Base-by-base conservation (phyloP, 2,888 invertebrate genomes). In the Euzetes globulus region DNA sequence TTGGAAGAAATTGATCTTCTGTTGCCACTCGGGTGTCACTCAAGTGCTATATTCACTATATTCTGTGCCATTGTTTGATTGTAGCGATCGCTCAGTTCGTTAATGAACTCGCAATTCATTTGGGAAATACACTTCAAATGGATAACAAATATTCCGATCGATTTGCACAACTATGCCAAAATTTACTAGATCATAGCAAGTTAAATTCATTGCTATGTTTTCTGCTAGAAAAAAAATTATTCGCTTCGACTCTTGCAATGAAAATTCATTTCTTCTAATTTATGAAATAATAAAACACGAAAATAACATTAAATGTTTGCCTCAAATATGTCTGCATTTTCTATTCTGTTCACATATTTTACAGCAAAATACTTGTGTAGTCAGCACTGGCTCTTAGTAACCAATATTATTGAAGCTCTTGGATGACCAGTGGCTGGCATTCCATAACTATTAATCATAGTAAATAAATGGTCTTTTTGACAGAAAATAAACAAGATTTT, bases 41-140 rank as follows among this genome's bases (percentile, higher is more conserved):
- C 33, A 33, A 33, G 5, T 33, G 33, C 7, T 33, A 33, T 33
- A 33, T 33, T 33, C 33, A 33, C 33, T 33, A 4, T 33, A 33
- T 33, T 33, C 33, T 52, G 52, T 19, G 52, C 52, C 19, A 52
- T 52, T 52, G 52, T 52, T 52, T 52, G 52, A 52, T 52, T 52
- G 52, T 6, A 52, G 19, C 19, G 33, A n/a, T 19, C 19, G 52
- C 52, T 52, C 52, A 52, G 19, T 52, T 52, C 52, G 52, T 19
- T 52, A 52, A 52, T 52, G 52, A 52, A 52, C 52, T 52, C 33
- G 52, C 52, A 52, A 52, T 52, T 52, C 52, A 52, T 52, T 52
- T 17, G 52, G 52, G 52, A 52, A 17, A 7, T 17, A 52, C 52
- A 52, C 52, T 52, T 52, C 52, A 52, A 17, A 19, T 19, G 19